Conservation (phyloP, 2,888 invertebrate species). For the Pollenia amentaria region DNA sequence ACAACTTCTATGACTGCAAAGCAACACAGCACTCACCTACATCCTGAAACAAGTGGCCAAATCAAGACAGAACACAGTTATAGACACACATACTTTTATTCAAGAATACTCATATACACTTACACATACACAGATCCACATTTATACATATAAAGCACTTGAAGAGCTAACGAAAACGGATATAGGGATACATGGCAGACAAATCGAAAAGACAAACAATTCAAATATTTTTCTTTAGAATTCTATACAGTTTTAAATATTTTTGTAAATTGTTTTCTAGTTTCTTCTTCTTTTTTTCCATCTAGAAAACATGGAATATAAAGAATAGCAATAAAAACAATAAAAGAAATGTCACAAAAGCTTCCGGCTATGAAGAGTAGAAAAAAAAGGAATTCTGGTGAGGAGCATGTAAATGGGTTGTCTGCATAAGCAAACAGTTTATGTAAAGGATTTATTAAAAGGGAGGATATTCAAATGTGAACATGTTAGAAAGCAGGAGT, state of each 20-base stretch:
- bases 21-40: conserved; percentile 72
- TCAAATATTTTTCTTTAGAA: conserved; percentile 72
- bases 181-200: conserved; percentile 73
- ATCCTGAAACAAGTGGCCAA: conserved; percentile 70
- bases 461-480: conserved; percentile 19
- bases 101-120: neutral
- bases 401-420: neutral
- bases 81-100: conserved; percentile 2
- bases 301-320: conserved; percentile 17
- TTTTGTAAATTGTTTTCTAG: conserved; percentile 1
- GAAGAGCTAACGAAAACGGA: conserved; percentile 62
- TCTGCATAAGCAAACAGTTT: conserved; percentile 66
- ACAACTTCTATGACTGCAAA: conserved; percentile 59
- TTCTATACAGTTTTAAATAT: conserved; percentile 67
- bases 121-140: neutral
- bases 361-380: conserved; percentile 66
- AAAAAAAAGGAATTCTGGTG: neutral
- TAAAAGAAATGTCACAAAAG: conserved; percentile 72
- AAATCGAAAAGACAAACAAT: conserved; percentile 75
- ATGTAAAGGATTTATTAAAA: conserved; percentile 65
- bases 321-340: conserved; percentile 52
- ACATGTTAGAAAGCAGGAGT: conserved; percentile 20
- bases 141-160: neutral
- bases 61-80: conserved; percentile 49
- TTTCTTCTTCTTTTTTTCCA: neutral